These are phyloP conservation scores for Nansenia antarctica DNA, from an alignment of 2,113 vertebrate genomes.

Conservation along the genomic window DNA sequence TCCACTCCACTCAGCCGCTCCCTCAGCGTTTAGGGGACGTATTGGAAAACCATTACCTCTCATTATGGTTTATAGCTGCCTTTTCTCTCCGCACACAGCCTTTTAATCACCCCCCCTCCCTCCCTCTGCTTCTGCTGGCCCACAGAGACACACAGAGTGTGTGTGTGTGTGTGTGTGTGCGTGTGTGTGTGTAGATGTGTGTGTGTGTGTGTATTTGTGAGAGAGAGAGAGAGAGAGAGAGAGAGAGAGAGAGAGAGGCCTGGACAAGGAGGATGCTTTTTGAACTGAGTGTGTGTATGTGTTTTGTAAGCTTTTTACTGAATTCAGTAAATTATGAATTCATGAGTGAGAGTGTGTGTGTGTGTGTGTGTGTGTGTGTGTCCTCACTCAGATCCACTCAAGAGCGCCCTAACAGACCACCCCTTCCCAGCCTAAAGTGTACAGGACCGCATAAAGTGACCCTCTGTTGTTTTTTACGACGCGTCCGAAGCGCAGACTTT, in stretches of 20 bases:
- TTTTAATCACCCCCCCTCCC: slow-evolving; percentile 59
- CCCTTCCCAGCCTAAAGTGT: slow-evolving; percentile 51
- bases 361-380: neutral
- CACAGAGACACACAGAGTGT: neutral
- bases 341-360: too few relatives aligned
- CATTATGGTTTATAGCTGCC: slow-evolving; percentile 68
- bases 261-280: too few relatives aligned
- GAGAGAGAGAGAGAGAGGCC: too few relatives aligned
- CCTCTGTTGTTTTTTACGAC: slow-evolving; percentile 34
- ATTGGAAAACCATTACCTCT: slow-evolving; percentile 74
- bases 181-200: neutral
- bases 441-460: slow-evolving; percentile 24
- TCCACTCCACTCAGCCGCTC: slow-evolving; percentile 50
- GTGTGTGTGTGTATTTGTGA: slow-evolving; percentile 12
- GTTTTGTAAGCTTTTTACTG: too few relatives aligned
- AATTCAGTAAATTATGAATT: too few relatives aligned
- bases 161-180: slow-evolving; percentile 1
- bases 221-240: too few relatives aligned
- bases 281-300: too few relatives aligned
- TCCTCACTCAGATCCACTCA: neutral
- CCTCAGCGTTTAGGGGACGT: slow-evolving; percentile 63
- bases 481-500: slow-evolving; percentile 52
- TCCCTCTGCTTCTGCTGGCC: neutral
- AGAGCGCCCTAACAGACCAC: slow-evolving; percentile 55
- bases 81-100: slow-evolving; percentile 44